These are phyloP conservation scores for Lota lota DNA, from an alignment of 2,113 vertebrate species.

Conservation along the genomic window DNA sequence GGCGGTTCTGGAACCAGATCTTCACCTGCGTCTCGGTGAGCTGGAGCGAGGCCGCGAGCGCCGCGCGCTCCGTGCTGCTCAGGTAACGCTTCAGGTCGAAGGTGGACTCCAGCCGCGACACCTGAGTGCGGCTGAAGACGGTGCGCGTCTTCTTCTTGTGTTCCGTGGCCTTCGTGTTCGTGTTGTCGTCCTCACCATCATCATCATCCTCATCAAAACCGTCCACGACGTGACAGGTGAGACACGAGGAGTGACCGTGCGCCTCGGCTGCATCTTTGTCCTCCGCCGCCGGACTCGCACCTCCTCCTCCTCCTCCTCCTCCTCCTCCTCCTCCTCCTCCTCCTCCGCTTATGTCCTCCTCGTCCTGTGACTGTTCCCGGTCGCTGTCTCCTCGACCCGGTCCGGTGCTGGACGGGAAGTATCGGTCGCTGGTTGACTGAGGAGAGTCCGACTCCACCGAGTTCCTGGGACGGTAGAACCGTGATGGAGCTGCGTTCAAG, in stretches of 20 bases:
- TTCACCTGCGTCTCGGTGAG: constrained; percentile 87
- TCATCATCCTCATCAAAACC: background rate
- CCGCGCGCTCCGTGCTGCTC: constrained; percentile 83
- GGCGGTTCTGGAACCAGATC: constrained; percentile 87
- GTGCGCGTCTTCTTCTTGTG: constrained; percentile 86
- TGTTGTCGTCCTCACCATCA: constrained; percentile 36
- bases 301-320: constrained; percentile 36
- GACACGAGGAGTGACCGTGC: constrained; percentile 18
- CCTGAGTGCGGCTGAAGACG: constrained; percentile 83
- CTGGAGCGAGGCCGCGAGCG: constrained; percentile 77
- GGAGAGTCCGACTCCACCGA: constrained; percentile 17
- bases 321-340: constrained; percentile 25
- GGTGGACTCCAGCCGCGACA: constrained; percentile 84
- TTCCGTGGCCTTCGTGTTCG: constrained; percentile 30
- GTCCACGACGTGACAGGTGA: background rate
- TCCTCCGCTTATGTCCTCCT: constrained; percentile 21
- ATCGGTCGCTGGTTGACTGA: constrained; percentile 68
- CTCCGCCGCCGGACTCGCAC: constrained; percentile 7
- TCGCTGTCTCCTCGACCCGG: constrained; percentile 7
- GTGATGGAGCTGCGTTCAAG: background rate
- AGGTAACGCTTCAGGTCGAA: constrained; percentile 86
- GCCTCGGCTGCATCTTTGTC: constrained; percentile 37
- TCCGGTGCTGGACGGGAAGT: constrained; percentile 65
- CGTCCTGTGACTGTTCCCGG: constrained; percentile 22
- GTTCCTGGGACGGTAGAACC: background rate